Percentiles rank a stretch among this genome's conserved stretches.
These are phyloP conservation scores for Ormyrus nitidulus DNA, from an alignment of 2,888 invertebrate genomes.

Conservation along the genomic window DNA sequence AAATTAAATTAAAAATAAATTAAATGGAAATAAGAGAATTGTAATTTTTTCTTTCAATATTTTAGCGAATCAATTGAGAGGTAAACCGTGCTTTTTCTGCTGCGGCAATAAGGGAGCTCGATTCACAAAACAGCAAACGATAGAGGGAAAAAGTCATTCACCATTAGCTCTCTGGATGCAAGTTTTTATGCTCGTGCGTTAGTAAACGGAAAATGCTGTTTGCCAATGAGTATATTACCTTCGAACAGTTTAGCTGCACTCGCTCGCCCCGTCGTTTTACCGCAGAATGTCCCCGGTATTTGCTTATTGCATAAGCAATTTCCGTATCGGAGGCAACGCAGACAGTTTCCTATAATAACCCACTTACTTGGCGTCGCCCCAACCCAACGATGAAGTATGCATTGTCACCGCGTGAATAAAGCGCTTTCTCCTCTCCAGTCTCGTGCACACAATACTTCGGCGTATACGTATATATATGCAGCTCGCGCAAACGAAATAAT, in stretches of 20 bases:
- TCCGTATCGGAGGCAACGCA: conserved; percentile 67
- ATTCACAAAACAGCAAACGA: too few relatives aligned
- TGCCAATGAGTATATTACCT: conserved; percentile 27
- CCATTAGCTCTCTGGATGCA: too few relatives aligned
- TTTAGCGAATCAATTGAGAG: too few relatives aligned
- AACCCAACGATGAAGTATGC: conserved; percentile 62
- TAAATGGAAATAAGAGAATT: too few relatives aligned
- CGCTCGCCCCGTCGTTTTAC: conserved; percentile 54
- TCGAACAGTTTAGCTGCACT: conserved; percentile 58
- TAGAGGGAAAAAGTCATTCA: background rate
- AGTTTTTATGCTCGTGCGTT: background rate
- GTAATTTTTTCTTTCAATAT: too few relatives aligned
- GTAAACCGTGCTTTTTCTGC: too few relatives aligned
- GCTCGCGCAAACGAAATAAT: background rate
- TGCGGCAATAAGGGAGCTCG: too few relatives aligned
- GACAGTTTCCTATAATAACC: conserved; percentile 71
- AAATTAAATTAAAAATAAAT: too few relatives aligned
- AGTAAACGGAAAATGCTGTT: conserved; percentile 28
- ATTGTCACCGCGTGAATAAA: conserved; percentile 57
- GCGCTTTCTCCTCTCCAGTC: conserved; percentile 2
- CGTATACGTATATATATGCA: conserved; percentile 1
- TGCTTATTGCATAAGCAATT: conserved; percentile 73
- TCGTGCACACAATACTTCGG: background rate
- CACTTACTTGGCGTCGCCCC: conserved; percentile 62
- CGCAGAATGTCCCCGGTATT: conserved; percentile 67